These are phyloP conservation scores for Fukomys damarensis DNA, from an alignment of 2,113 vertebrate species.

Conservation along the genomic window DNA sequence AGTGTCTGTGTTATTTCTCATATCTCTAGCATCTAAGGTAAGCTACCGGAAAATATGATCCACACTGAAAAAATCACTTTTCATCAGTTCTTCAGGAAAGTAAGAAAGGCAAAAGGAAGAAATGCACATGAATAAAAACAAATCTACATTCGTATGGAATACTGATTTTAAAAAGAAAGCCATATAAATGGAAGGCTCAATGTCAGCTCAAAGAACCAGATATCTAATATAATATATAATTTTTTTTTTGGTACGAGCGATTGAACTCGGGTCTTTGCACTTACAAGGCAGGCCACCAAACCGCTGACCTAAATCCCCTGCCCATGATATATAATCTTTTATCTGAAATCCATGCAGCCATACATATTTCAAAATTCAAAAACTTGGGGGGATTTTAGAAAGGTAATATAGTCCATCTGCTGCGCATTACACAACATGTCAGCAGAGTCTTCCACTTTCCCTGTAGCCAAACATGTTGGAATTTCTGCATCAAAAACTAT, in stretches of 20 bases:
- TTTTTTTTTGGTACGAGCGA: too few relatives aligned
- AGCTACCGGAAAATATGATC: constrained; percentile 16
- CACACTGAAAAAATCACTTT: constrained; percentile 3
- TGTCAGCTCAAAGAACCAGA: neutral
- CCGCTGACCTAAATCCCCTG: too few relatives aligned
- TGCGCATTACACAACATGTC: neutral
- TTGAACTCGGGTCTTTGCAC: too few relatives aligned
- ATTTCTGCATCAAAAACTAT: constrained; percentile 3
- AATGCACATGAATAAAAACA: neutral
- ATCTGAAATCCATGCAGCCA: neutral
- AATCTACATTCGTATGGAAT: neutral
- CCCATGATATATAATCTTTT: neutral
- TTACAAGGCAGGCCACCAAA: too few relatives aligned
- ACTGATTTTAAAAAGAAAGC: neutral
- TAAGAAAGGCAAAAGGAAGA: neutral
- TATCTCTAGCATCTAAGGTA: neutral
- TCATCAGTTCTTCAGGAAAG: neutral
- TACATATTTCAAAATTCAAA: constrained; percentile 33
- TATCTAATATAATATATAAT: too few relatives aligned
- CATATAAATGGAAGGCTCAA: neutral
- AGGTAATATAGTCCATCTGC: neutral
- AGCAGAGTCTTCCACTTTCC: neutral
- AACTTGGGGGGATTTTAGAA: neutral
- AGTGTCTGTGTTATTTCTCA: neutral
- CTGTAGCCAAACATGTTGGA: neutral